Conservation (phyloP, 2,797 vertebrate species). For the Epinephelus awoara region DNA sequence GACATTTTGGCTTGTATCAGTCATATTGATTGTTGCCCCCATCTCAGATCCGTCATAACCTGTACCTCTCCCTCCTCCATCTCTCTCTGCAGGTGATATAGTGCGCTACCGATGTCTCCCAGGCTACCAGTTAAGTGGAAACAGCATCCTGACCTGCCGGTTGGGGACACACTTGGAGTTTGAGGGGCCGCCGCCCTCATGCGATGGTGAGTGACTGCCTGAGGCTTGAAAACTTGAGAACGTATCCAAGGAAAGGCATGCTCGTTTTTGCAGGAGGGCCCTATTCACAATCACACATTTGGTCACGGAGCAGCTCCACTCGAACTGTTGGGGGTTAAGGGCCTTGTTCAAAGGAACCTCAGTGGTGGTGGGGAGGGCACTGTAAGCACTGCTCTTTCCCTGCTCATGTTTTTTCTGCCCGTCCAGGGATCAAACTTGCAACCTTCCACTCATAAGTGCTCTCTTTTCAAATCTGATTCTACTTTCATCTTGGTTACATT, state of each 20-base stretch:
- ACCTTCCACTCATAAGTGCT: not conserved
- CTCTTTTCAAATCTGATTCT: not conserved
- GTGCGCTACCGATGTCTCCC: constrained; percentile 96
- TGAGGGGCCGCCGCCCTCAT: constrained; percentile 94
- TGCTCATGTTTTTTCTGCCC: not conserved
- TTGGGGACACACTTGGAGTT: constrained; percentile 95
- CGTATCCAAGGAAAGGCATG: too few species aligned
- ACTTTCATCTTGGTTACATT: not conserved
- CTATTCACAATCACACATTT: not conserved
- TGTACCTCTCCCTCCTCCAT: not conserved
- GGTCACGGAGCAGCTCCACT: not conserved
- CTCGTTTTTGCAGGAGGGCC: not conserved
- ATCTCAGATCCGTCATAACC: constrained; percentile 8
- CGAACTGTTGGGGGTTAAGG: not conserved
- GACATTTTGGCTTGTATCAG: not conserved
- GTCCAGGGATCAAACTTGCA: not conserved
- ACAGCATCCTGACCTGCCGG: constrained; percentile 93
- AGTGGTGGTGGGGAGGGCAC: not conserved
- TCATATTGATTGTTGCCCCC: constrained; percentile 13
- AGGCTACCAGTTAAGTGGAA: constrained; percentile 94
- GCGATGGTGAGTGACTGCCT: constrained; percentile 90
- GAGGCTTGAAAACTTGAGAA: not conserved
- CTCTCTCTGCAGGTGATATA: constrained; percentile 89
- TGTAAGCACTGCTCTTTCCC: not conserved
- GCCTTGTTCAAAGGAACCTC: constrained; percentile 1